Evolutionary conservation across 2,797 vertebrate genomes (phyloP), one percentile per base, ranked within the genome.

Genomic region (Potorous gilbertii): DNA sequence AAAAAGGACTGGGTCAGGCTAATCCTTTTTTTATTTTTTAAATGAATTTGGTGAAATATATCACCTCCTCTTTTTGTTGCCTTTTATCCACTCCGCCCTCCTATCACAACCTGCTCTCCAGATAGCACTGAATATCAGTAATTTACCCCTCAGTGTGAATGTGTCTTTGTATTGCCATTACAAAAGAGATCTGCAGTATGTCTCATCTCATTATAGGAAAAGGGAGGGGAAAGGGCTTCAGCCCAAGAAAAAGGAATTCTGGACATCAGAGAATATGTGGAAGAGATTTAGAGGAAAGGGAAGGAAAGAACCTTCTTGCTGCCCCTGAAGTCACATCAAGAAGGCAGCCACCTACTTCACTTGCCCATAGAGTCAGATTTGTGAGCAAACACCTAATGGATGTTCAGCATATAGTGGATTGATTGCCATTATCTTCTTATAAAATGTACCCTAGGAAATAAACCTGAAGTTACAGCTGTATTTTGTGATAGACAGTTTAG

Each of bases 401-500:
- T 46, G 40, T 50, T 87, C 40, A 87, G 40, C 27, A 50, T 10
- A 50, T 50, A 46, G 40, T 87, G 24, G 74, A 81, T 87, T 87
- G 40, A 50, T 50, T 87, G 24, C 40, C 24, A 87, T 87, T 87
- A 40, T n/a, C 50, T 55, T 34, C 28, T 90, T 54, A 34, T 55
- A 90, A 90, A 55, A 90, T 90, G 29, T 90, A 40, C 56, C 57
- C 87, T 96, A 92, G 55, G 92, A 93, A 96, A 92, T 57, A 46
- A 97, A n/a, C 10, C 59, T 31, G 56, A 93, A 93, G 28, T 90
- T 90, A 74, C 57, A 52, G 0, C 29, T 90, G 9, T 81, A 34
- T 56, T 93, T 56, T 50, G 46, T 94, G 93, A 96, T 62, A 96
- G n/a, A 57, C 29, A 95, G 93, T 90, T 95, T 56, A 96, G 97